Conservation (phyloP, 2,113 vertebrate species). For the Platichthys flesus region DNA sequence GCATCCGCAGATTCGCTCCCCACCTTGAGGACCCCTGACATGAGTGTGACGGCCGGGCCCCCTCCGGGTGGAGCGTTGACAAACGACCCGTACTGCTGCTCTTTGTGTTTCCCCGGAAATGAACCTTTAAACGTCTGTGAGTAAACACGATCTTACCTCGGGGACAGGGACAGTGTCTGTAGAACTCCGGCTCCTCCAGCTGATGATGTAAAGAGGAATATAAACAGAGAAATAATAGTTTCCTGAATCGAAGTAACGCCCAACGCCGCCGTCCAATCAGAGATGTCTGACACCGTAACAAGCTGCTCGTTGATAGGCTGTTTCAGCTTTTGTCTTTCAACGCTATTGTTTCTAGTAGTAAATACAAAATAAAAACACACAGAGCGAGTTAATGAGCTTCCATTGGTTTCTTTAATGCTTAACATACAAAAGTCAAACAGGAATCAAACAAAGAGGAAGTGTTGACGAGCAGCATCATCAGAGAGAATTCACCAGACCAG, state of each 20-base stretch:
- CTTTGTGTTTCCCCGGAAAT: conserved; percentile 18
- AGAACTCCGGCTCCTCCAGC: not conserved
- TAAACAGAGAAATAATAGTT: conserved; percentile 46
- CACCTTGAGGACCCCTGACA: conserved; percentile 80
- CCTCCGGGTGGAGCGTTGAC: conserved; percentile 83
- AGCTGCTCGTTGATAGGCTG: conserved; percentile 72
- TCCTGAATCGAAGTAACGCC: conserved; percentile 58
- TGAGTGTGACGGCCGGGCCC: conserved; percentile 64
- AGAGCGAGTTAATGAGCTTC: not conserved
- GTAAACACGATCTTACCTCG: conserved; percentile 57
- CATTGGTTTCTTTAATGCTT: not conserved
- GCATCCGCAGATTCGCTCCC: conserved; percentile 41
- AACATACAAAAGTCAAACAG: not conserved
- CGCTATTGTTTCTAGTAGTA: not conserved
- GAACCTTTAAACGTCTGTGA: not conserved
- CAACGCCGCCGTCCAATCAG: conserved; percentile 40
- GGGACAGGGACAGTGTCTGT: not conserved
- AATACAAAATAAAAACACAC: not conserved
- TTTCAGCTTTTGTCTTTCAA: conserved; percentile 18
- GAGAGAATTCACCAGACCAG: not conserved
- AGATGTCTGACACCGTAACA: conserved; percentile 64
- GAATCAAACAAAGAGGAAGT: not conserved
- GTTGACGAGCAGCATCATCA: not conserved
- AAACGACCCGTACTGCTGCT: conserved; percentile 75
- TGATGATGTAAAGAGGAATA: not conserved